phyloP scores from a whole-genome alignment of 2,113 vertebrate genomes.

The Corythoichthys haematopterus region DNA sequence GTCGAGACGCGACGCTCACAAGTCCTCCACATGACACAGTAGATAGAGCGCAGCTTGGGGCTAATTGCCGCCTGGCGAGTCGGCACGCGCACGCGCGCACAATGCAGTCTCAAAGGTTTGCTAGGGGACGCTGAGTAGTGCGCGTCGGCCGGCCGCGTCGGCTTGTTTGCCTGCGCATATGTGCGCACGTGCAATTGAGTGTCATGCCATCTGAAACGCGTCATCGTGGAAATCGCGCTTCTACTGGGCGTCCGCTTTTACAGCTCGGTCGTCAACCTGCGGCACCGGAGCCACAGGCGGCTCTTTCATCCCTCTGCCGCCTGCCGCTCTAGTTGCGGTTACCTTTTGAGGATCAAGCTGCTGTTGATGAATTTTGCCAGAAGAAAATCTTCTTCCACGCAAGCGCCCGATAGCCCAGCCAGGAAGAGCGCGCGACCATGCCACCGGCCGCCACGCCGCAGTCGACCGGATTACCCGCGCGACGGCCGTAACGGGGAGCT shows the following conservation, averaged over 20 bases:
- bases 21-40: neutral
- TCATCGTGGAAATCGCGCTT: constrained; percentile 27
- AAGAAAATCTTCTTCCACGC: too few relatives aligned
- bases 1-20: neutral
- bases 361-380: too few relatives aligned
- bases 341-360: too few relatives aligned
- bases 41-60: neutral
- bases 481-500: too few relatives aligned
- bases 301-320: too few relatives aligned
- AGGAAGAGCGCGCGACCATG: too few relatives aligned
- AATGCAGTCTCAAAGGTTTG: constrained; percentile 30
- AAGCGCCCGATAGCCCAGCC: too few relatives aligned
- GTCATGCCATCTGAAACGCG: constrained; percentile 4
- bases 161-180: neutral
- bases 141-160: neutral
- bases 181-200: constrained; percentile 6
- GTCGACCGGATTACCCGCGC: too few relatives aligned
- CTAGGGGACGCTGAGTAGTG: constrained; percentile 51
- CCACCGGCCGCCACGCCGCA: too few relatives aligned
- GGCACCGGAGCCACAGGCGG: too few relatives aligned
- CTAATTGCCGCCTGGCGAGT: neutral
- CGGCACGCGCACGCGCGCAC: constrained; percentile 12
- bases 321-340: too few relatives aligned
- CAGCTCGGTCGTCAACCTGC: too few relatives aligned
- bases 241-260: neutral